Evolutionary conservation across 2,888 invertebrate genomes (phyloP).

Genomic region (Drosophila multiciliata): DNA sequence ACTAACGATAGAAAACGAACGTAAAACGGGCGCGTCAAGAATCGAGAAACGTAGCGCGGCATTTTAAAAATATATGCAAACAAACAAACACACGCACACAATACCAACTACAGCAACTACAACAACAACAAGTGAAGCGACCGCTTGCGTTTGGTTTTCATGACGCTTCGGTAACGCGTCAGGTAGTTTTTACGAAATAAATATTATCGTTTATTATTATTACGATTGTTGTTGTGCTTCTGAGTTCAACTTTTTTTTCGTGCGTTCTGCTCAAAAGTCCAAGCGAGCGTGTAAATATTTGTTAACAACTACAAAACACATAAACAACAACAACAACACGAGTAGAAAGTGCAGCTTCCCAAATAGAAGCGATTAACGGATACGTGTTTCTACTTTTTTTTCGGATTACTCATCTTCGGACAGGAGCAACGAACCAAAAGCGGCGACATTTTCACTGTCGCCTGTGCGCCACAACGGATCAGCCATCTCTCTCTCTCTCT

Average conservation of each 20-base stretch:
- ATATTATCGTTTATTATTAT: slow-evolving; percentile 1
- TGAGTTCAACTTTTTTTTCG: slow-evolving; percentile 35
- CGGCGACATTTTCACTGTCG: slow-evolving; percentile 58
- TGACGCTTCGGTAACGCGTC: slow-evolving; percentile 70
- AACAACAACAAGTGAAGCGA: slow-evolving; percentile 31
- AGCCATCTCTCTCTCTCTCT: slow-evolving; percentile 30
- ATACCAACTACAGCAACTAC: slow-evolving; percentile 28
- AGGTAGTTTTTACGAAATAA: slow-evolving; percentile 67
- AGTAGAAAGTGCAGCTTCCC: slow-evolving; percentile 18
- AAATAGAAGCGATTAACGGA: slow-evolving; percentile 18
- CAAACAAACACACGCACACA: slow-evolving; percentile 22
- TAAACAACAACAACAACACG: slow-evolving; percentile 14
- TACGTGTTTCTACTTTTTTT: slow-evolving; percentile 21
- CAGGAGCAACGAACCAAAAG: slow-evolving; percentile 62
- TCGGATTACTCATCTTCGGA: slow-evolving; percentile 70
- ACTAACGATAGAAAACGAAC: slow-evolving; percentile 34
- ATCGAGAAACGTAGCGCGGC: slow-evolving; percentile 60
- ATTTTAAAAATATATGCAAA: slow-evolving; percentile 53
- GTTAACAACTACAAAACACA: slow-evolving; percentile 56
- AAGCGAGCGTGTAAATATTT: slow-evolving; percentile 66
- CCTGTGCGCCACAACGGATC: slow-evolving; percentile 35
- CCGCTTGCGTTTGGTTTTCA: slow-evolving; percentile 67
- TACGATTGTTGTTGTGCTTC: slow-evolving; percentile 28
- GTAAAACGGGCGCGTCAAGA: slow-evolving; percentile 58
- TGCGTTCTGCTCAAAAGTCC: slow-evolving; percentile 36